Evolutionary conservation across 2,888 invertebrate species (phyloP).

Genomic region (Camptogramma bilineatum): DNA sequence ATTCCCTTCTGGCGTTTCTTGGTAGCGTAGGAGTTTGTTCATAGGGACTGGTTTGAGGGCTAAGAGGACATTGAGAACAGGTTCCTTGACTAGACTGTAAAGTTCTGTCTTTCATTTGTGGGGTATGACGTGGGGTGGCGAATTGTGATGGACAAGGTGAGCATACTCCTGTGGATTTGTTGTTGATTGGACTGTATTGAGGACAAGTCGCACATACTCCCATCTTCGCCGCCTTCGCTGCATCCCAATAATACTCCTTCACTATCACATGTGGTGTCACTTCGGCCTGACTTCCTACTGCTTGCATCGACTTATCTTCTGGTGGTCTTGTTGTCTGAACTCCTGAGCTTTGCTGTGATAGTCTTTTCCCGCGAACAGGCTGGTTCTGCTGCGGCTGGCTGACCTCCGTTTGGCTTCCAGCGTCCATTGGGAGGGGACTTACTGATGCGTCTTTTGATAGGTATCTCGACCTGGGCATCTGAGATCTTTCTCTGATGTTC

Average conservation of each 20-base stretch:
- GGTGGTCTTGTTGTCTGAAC: constrained; percentile 21
- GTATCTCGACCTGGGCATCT: constrained; percentile 13
- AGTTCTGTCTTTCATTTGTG: constrained; percentile 5
- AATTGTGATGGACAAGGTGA: neutral
- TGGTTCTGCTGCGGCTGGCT: constrained; percentile 23
- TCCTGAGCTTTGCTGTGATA: constrained; percentile 22
- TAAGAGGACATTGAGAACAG: neutral
- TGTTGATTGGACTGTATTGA: constrained; percentile 1
- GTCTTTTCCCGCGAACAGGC: neutral
- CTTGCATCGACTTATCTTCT: constrained; percentile 23
- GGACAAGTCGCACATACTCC: constrained; percentile 4
- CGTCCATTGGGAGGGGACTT: constrained; percentile 46
- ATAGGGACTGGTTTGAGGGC: neutral
- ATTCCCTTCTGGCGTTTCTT: constrained; percentile 17
- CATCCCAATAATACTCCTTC: constrained; percentile 63
- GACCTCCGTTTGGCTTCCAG: constrained; percentile 53
- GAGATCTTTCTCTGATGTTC: constrained; percentile 51
- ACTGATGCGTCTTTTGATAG: constrained; percentile 44
- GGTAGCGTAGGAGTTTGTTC: constrained; percentile 13
- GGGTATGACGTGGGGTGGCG: neutral
- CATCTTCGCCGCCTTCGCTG: constrained; percentile 22
- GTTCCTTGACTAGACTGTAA: constrained; percentile 10
- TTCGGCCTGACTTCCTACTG: constrained; percentile 33
- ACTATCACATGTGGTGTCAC: constrained; percentile 53
- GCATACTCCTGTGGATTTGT: neutral